Percentiles rank a stretch among this genome's conserved stretches.
Evolutionary conservation across 1,140 invertebrate genomes (phyloP).

Genomic region (Trichoplusia ni): DNA sequence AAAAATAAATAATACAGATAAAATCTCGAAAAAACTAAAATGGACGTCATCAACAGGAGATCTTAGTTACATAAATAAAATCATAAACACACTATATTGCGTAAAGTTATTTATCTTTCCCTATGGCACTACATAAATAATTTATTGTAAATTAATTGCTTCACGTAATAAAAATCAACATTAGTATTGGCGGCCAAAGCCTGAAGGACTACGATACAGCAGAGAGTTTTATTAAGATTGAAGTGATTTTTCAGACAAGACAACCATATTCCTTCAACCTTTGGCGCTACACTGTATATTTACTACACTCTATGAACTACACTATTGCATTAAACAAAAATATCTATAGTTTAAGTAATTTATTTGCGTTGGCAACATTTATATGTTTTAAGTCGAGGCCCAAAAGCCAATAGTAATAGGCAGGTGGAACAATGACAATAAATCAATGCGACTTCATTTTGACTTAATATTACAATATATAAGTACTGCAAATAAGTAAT

Average conservation of each 20-base stretch:
- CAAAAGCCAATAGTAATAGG: not conserved
- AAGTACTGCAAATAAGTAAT: constrained; percentile 4
- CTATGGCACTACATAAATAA: constrained; percentile 39
- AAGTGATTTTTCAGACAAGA: not conserved
- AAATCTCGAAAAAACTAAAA: constrained; percentile 19
- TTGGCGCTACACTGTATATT: not conserved
- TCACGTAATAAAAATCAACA: not conserved
- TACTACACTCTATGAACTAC: no score
- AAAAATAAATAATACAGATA: constrained; percentile 26
- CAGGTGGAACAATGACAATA: not conserved
- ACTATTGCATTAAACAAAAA: not conserved
- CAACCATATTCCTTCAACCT: not conserved
- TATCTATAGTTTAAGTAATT: constrained; percentile 1
- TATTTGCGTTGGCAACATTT: constrained; percentile 9
- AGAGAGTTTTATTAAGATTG: not conserved
- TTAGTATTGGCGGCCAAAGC: not conserved
- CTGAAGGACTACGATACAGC: not conserved
- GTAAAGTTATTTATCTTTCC: constrained; percentile 25
- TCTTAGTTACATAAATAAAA: constrained; percentile 23
- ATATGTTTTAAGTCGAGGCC: not conserved
- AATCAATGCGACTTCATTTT: constrained; percentile 17
- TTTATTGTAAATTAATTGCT: constrained; percentile 15
- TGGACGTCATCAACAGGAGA: constrained; percentile 31
- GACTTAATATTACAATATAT: constrained; percentile 16
- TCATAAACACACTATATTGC: constrained; percentile 26